phyloP scores from a whole-genome alignment of 2,888 invertebrate genomes.

The Andrena minutula region DNA sequence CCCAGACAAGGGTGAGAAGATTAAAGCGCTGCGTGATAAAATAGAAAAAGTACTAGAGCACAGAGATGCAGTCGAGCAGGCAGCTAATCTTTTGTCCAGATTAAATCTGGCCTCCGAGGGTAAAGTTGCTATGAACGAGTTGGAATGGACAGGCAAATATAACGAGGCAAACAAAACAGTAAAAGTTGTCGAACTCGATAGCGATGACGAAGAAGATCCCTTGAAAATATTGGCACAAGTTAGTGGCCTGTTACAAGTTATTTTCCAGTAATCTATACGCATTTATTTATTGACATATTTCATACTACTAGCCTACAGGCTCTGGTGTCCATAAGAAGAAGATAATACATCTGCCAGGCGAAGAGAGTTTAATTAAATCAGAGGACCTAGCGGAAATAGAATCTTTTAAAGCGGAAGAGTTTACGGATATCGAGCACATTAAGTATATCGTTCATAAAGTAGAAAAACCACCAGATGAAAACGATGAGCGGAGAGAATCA shows the following conservation, averaged over 20 bases:
- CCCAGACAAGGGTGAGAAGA: conserved; percentile 88
- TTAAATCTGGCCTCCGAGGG: conserved; percentile 85
- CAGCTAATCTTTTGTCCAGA: conserved; percentile 86
- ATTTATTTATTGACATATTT: conserved; percentile 18
- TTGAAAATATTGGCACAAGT: conserved; percentile 87
- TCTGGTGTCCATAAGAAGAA: conserved; percentile 86
- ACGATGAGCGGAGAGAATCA: conserved; percentile 78
- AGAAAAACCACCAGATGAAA: conserved; percentile 79
- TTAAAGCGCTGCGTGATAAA: conserved; percentile 85
- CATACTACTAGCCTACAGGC: conserved; percentile 79
- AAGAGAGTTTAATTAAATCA: conserved; percentile 86
- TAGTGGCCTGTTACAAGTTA: conserved; percentile 43
- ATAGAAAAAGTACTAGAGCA: conserved; percentile 85
- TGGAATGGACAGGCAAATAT: conserved; percentile 88
- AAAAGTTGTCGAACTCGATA: conserved; percentile 86
- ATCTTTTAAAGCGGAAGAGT: conserved; percentile 70
- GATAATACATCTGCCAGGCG: conserved; percentile 85
- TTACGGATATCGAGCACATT: conserved; percentile 84
- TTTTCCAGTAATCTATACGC: not conserved
- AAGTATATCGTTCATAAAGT: conserved; percentile 87
- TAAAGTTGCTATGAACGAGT: conserved; percentile 85
- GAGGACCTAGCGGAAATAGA: conserved; percentile 86
- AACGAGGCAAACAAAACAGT: conserved; percentile 78
- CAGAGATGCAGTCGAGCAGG: conserved; percentile 86
- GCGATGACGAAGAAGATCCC: conserved; percentile 87